Percentiles rank a stretch among this genome's conserved stretches.
Evolutionary conservation across 92 coral and sea anemone species (phyloP).

Genomic region (Palythoa grandis): DNA sequence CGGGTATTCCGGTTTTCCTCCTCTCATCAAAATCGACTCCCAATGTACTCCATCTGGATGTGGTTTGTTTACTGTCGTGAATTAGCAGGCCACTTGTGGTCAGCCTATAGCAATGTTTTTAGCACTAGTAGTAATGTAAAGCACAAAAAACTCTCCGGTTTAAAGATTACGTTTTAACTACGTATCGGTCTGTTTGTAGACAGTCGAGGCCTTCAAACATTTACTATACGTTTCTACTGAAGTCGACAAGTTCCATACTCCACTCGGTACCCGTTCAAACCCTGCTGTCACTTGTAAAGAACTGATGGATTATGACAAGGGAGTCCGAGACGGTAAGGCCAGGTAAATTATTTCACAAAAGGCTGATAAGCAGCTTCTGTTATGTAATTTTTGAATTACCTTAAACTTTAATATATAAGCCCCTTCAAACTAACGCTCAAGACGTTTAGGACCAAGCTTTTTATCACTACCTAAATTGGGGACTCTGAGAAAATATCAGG

Average conservation of each 20-base stretch:
- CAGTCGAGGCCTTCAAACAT: conserved; percentile 57
- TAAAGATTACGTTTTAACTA: not conserved
- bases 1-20: no score
- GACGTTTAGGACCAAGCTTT: no score
- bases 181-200: conserved; percentile 33
- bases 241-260: conserved; percentile 64
- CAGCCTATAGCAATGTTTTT: no score
- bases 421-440: no score
- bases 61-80: no score
- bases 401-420: no score
- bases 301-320: conserved; percentile 72
- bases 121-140: not conserved
- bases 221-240: conserved; percentile 77
- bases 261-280: conserved; percentile 84
- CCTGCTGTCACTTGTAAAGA: conserved; percentile 98
- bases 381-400: not conserved
- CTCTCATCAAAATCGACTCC: no score
- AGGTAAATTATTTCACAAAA: conserved; percentile 51
- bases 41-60: no score
- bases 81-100: no score
- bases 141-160: not conserved
- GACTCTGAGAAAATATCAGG: no score
- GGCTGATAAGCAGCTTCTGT: conserved; percentile 2
- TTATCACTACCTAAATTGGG: no score
- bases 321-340: conserved; percentile 88